These are phyloP conservation scores for Erpornis zantholeuca DNA, from an alignment of 2,113 vertebrate species.

Conservation along the genomic window DNA sequence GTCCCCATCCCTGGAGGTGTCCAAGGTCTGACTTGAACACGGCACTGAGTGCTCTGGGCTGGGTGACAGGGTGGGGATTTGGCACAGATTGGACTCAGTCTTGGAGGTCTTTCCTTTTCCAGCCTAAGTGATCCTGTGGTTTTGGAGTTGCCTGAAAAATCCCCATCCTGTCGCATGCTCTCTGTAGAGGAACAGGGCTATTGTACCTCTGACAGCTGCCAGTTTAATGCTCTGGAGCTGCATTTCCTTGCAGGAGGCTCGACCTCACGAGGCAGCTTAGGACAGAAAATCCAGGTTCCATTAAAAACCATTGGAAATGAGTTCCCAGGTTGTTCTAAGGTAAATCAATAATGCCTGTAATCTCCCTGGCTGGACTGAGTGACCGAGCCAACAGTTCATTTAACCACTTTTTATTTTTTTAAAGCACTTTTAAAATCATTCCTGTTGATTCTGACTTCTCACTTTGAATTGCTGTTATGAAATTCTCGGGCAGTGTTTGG, in stretches of 20 bases:
- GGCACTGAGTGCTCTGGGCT: not conserved
- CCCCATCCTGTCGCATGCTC: accelerated
- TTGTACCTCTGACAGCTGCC: not conserved
- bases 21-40: not conserved
- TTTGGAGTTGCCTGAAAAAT: not conserved
- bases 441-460: not conserved
- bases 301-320: conserved; percentile 32
- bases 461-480: not conserved
- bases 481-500: not conserved
- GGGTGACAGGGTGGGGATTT: not conserved
- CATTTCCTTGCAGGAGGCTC: not conserved
- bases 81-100: not conserved
- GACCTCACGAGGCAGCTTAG: not conserved
- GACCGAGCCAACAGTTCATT: not conserved
- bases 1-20: not conserved
- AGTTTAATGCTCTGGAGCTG: not conserved
- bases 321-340: conserved; percentile 31
- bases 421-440: not conserved
- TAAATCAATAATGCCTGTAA: not conserved
- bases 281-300: conserved; percentile 12
- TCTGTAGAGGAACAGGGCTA: not conserved
- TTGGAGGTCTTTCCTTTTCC: not conserved
- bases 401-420: not conserved
- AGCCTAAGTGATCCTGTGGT: not conserved
- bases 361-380: not conserved